Conservation (phyloP, 2,888 invertebrate genomes). For the Nezara viridula region DNA sequence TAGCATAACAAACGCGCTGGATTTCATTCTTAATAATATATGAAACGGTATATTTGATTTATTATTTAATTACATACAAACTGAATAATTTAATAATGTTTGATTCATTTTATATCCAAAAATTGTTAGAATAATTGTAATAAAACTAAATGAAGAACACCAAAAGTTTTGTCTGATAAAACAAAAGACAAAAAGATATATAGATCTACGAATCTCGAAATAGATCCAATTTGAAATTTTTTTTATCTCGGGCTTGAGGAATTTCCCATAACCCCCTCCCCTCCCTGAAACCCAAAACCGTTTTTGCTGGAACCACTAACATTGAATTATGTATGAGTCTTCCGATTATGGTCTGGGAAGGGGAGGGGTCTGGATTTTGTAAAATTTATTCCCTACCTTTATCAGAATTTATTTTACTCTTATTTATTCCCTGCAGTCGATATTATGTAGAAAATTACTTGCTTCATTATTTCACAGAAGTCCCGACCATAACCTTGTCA, state of each 20-base stretch:
- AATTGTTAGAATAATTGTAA: no score
- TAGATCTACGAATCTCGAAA: background rate
- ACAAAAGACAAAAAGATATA: no score
- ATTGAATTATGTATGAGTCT: slow-evolving; percentile 54
- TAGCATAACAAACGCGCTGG: no score
- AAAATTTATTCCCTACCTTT: slow-evolving; percentile 18
- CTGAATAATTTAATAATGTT: no score
- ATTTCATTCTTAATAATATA: no score
- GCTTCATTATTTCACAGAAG: no score
- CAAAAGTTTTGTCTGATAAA: no score
- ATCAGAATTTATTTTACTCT: background rate
- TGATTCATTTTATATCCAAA: no score
- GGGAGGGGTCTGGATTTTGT: background rate
- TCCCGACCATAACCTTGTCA: no score
- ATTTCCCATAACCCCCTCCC: slow-evolving; percentile 1
- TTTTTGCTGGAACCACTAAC: slow-evolving; percentile 42
- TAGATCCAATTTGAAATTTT: background rate
- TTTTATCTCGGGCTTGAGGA: background rate
- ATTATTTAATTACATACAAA: no score
- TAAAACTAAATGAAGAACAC: no score
- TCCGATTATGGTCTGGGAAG: slow-evolving; percentile 34
- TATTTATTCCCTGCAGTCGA: background rate
- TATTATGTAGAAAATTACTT: background rate
- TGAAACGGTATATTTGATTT: no score
- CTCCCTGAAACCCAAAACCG: background rate